Conservation (phyloP, 2,113 vertebrate species). For the Syrmaticus mikado region DNA sequence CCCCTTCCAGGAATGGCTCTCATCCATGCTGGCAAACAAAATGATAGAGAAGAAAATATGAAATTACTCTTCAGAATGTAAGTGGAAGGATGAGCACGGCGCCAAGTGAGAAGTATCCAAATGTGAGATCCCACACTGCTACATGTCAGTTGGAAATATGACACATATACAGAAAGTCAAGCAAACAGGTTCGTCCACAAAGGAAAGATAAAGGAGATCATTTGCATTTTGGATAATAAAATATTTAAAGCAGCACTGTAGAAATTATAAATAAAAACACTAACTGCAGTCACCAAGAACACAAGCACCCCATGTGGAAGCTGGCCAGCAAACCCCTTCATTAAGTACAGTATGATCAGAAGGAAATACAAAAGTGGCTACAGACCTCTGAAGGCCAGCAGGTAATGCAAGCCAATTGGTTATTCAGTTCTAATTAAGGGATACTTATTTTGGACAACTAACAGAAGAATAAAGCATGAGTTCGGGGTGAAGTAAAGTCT, state of each 20-base stretch:
- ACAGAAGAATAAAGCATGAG: slow-evolving; percentile 40
- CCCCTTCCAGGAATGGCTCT: slow-evolving; percentile 84
- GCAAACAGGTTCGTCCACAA: slow-evolving; percentile 60
- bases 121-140: slow-evolving; percentile 80
- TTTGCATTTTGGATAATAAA: slow-evolving; percentile 39
- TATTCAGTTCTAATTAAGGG: slow-evolving; percentile 62
- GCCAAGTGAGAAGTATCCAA: slow-evolving; percentile 81
- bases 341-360: slow-evolving; percentile 29
- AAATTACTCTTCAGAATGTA: slow-evolving; percentile 85
- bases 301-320: slow-evolving; percentile 19
- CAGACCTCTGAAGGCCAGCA: slow-evolving; percentile 52
- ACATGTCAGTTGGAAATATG: slow-evolving; percentile 79
- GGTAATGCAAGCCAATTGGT: slow-evolving; percentile 66
- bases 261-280: slow-evolving; percentile 51
- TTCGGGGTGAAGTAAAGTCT: slow-evolving; percentile 46
- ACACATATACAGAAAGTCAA: slow-evolving; percentile 55
- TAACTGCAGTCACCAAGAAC: slow-evolving; percentile 3
- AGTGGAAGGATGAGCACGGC: slow-evolving; percentile 77
- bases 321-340: slow-evolving; percentile 38
- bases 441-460: slow-evolving; percentile 58
- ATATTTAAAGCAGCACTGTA: slow-evolving; percentile 36
- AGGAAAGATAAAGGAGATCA: slow-evolving; percentile 38
- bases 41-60: slow-evolving; percentile 83
- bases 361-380: slow-evolving; percentile 40
- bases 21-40: slow-evolving; percentile 85